Conservation (phyloP, 2,888 invertebrate species). For the Dasypogon diadema region DNA sequence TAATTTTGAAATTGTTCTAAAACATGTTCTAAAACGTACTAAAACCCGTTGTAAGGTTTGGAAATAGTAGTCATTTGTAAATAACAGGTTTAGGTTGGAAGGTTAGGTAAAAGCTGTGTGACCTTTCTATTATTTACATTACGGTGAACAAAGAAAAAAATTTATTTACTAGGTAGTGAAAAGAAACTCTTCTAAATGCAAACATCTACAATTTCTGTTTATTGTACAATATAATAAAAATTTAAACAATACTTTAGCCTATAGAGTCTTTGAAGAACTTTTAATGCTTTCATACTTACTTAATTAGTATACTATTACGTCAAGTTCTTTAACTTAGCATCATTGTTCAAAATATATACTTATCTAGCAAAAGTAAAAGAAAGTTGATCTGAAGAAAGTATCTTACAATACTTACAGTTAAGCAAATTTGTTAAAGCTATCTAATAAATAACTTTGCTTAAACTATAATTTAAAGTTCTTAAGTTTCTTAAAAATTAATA, state of each 20-base stretch:
- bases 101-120: too few species aligned
- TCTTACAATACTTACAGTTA: constrained; percentile 38
- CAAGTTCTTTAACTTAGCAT: not conserved
- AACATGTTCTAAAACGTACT: too few species aligned
- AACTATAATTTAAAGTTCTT: not conserved
- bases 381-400: constrained; percentile 1
- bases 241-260: constrained; percentile 40
- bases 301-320: constrained; percentile 10
- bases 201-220: constrained; percentile 42
- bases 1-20: too few species aligned
- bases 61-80: too few species aligned
- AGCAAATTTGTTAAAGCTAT: constrained; percentile 47
- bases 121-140: too few species aligned
- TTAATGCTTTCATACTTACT: constrained; percentile 24
- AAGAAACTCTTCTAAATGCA: too few species aligned
- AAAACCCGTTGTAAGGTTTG: too few species aligned
- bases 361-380: constrained; percentile 16
- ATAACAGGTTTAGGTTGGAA: too few species aligned
- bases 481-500: not conserved
- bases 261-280: constrained; percentile 46
- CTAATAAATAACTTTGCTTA: constrained; percentile 39
- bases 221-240: constrained; percentile 46
- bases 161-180: too few species aligned
- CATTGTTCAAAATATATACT: constrained; percentile 7
- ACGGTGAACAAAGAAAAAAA: too few species aligned